Evolutionary conservation across 2,113 vertebrate genomes (phyloP).

Genomic region (Podarcis muralis): DNA sequence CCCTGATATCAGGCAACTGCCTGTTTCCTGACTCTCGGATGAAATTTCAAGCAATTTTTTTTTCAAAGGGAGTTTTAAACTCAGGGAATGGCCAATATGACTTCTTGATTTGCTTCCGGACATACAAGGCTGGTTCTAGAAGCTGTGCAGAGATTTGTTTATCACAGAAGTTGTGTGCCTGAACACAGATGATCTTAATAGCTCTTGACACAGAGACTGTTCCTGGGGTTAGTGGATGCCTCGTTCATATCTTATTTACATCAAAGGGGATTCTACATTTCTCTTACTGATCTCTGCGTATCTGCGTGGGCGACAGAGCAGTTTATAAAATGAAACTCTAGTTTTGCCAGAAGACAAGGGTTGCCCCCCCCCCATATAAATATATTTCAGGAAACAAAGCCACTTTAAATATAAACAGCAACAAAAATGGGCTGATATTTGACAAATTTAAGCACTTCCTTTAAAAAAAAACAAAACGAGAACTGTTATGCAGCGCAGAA

Average conservation of each 20-base stretch:
- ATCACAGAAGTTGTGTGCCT: background rate
- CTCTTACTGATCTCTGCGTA: background rate
- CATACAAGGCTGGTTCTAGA: background rate
- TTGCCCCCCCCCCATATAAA: background rate
- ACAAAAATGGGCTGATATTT: background rate
- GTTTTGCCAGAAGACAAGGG: background rate
- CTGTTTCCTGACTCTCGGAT: background rate
- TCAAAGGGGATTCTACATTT: conserved; percentile 17
- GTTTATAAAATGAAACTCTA: background rate
- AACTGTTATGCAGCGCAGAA: background rate
- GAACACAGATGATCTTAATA: background rate
- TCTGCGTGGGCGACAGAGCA: background rate
- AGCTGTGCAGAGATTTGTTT: background rate
- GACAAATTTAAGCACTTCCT: background rate
- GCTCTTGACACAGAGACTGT: conserved; percentile 11
- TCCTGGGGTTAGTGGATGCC: conserved; percentile 24
- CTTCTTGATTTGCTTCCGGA: background rate
- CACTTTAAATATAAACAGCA: background rate
- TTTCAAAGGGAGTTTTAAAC: background rate
- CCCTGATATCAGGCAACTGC: too few species aligned
- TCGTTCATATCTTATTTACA: conserved; percentile 10
- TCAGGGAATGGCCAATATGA: background rate
- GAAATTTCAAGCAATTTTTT: background rate
- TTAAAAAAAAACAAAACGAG: background rate
- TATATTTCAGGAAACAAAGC: background rate